phyloP scores from a whole-genome alignment of 2,888 invertebrate genomes.

The Drosophila neotestacea region DNA sequence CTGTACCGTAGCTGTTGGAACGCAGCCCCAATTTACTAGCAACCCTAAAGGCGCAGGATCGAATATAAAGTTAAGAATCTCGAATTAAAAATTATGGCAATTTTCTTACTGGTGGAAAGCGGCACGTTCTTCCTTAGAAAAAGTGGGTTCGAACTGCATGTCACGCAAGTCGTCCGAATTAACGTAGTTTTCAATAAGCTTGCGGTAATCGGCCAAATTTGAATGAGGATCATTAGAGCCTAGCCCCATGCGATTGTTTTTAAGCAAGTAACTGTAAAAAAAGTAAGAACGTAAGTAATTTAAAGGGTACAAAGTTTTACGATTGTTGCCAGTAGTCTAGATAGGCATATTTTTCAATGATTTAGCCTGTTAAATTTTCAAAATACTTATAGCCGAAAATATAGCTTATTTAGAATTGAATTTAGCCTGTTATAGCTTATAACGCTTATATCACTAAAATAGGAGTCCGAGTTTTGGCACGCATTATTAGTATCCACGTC shows the following conservation, averaged over 20 bases:
- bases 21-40: constrained; percentile 82
- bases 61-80: background rate
- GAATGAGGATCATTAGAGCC: constrained; percentile 64
- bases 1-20: constrained; percentile 86
- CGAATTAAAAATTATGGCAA: background rate
- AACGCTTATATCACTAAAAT: too few species aligned
- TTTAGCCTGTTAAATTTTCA: too few species aligned
- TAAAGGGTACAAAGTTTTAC: background rate
- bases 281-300: background rate
- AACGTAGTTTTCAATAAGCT: constrained; percentile 84
- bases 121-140: constrained; percentile 88
- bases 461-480: too few species aligned
- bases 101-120: constrained; percentile 86
- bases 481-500: too few species aligned
- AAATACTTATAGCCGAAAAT: too few species aligned
- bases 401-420: too few species aligned
- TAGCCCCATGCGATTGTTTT: constrained; percentile 83
- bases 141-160: constrained; percentile 87
- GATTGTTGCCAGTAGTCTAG: too few species aligned
- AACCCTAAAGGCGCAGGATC: constrained; percentile 8
- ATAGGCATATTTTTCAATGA: too few species aligned
- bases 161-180: constrained; percentile 87
- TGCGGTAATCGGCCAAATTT: constrained; percentile 62
- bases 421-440: too few species aligned
- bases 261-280: constrained; percentile 78